Evolutionary conservation across 2,797 vertebrate species (phyloP).

Genomic region (Sebastes hopkinsi): DNA sequence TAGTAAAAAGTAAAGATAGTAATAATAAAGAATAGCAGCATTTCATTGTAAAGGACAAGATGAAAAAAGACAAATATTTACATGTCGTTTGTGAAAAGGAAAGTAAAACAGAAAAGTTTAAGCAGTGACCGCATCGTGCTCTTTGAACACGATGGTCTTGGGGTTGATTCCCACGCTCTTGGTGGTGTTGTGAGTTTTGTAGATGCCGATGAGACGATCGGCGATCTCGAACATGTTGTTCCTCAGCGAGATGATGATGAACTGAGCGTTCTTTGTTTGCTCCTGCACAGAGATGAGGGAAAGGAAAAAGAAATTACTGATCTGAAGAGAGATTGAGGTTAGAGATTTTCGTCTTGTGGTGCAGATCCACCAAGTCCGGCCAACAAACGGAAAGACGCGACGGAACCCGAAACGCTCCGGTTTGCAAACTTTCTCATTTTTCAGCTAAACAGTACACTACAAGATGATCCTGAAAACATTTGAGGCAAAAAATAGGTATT

Average conservation of each 20-base stretch:
- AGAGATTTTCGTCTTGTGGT: neutral
- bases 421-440: too few species aligned
- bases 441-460: too few species aligned
- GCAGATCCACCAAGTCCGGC: too few species aligned
- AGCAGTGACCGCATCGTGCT: slow-evolving; percentile 65
- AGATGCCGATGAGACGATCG: slow-evolving; percentile 95
- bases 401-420: too few species aligned
- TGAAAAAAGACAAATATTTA: slow-evolving; percentile 53
- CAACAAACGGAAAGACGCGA: too few species aligned
- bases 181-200: slow-evolving; percentile 95
- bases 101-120: neutral
- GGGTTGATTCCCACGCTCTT: slow-evolving; percentile 95
- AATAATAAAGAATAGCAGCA: slow-evolving; percentile 61
- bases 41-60: slow-evolving; percentile 1
- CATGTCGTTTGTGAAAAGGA: slow-evolving; percentile 2
- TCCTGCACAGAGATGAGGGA: slow-evolving; percentile 82
- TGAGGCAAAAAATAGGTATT: too few species aligned
- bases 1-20: neutral
- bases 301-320: neutral
- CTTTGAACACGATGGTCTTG: slow-evolving; percentile 88
- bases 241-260: slow-evolving; percentile 97
- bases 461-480: too few species aligned
- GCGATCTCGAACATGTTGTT: slow-evolving; percentile 99
- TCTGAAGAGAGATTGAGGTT: neutral
- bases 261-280: slow-evolving; percentile 98